These are phyloP conservation scores for Strix aluco DNA, from an alignment of 2,113 vertebrate genomes.

Conservation along the genomic window DNA sequence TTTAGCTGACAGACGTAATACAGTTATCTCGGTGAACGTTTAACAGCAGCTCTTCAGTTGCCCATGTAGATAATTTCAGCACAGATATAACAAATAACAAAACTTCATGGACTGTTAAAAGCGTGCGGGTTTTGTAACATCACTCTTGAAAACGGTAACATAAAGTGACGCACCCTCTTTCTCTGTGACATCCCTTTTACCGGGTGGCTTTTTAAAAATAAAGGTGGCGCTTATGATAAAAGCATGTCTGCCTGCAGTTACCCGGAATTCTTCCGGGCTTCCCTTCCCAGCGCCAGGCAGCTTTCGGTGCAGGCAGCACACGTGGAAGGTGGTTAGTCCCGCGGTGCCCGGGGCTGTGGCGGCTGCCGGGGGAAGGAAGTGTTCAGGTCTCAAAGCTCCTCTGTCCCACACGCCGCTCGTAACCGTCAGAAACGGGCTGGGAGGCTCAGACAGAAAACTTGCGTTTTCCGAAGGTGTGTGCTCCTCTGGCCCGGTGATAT, in stretches of 20 bases:
- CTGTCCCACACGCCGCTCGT: not conserved
- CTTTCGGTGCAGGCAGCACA: too few species aligned
- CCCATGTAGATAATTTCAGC: rapidly evolving
- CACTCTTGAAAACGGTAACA: not conserved
- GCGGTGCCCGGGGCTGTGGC: not conserved
- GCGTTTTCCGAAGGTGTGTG: rapidly evolving
- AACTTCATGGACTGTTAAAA: rapidly evolving
- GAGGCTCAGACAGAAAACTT: not conserved
- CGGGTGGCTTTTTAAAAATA: too few species aligned
- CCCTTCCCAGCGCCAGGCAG: rapidly evolving
- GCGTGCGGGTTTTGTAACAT: not conserved
- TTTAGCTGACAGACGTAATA: rapidly evolving
- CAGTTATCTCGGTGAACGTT: rapidly evolving
- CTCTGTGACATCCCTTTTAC: not conserved
- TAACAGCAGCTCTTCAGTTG: rapidly evolving
- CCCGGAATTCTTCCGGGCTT: rapidly evolving
- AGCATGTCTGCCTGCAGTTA: rapidly evolving
- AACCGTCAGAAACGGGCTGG: rapidly evolving
- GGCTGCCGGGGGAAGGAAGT: not conserved
- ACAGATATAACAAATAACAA: rapidly evolving
- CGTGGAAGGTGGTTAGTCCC: not conserved
- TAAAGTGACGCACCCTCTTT: not conserved
- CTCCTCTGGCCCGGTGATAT: rapidly evolving
- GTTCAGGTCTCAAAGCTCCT: not conserved
- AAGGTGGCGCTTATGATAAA: not conserved